These are phyloP conservation scores for Neogale vison DNA, from an alignment of 2,113 vertebrate species.

Conservation along the genomic window DNA sequence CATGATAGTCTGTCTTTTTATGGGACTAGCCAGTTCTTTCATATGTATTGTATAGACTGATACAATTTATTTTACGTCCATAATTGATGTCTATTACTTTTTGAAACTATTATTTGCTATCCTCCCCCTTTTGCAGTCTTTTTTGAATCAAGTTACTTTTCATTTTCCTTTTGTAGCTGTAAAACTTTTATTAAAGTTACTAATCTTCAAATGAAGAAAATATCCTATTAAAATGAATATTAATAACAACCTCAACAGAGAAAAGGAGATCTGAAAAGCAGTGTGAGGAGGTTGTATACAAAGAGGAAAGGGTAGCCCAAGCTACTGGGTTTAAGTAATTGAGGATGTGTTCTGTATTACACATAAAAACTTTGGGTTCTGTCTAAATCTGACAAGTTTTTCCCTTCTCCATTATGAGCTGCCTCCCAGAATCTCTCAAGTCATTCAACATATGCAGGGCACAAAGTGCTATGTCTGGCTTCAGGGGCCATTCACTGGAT, in stretches of 20 bases:
- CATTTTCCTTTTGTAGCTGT: background rate
- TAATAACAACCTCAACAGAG: background rate
- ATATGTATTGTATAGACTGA: background rate
- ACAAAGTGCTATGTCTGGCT: background rate
- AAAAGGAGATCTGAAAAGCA: background rate
- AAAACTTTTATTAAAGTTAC: background rate
- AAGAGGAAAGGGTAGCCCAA: background rate
- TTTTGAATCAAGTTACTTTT: background rate
- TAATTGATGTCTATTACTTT: background rate
- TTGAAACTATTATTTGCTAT: background rate
- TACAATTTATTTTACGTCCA: background rate
- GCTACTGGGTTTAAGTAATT: background rate
- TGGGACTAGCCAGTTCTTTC: background rate
- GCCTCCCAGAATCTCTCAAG: background rate
- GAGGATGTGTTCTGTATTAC: background rate
- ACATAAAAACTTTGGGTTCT: background rate
- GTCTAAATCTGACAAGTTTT: background rate
- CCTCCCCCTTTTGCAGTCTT: background rate
- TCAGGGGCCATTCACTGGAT: background rate
- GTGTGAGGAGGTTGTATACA: background rate
- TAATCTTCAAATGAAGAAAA: slow-evolving; percentile 26
- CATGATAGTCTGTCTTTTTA: background rate
- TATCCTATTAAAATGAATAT: background rate
- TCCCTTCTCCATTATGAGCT: background rate
- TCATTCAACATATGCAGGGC: background rate